Evolutionary conservation across 2,797 vertebrate genomes (phyloP), one percentile per base, ranked within the genome.

Genomic region (Notolabrus celidotus): DNA sequence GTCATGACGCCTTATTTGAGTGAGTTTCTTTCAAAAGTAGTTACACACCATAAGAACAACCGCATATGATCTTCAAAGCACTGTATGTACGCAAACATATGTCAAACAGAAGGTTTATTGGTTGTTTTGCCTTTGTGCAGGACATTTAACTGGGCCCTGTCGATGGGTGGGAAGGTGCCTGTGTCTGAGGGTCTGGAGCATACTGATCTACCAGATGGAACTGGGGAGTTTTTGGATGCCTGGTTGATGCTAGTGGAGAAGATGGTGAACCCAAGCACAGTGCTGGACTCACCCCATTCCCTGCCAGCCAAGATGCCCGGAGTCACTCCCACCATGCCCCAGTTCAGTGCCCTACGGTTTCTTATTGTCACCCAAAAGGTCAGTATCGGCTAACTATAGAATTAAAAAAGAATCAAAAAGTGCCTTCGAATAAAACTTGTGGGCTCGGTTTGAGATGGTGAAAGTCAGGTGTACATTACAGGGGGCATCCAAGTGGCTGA

Each of bases 181-280:
- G 96, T 97, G 31, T 94, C 96, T 8, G 97, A 99, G 60, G 97
- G 97, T 3, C 88, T 98, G 67, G 97, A 99, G 84, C 96, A 98
- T 71, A n/a, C 92, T 0, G 97, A 99, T 39, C 93, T 99, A 41
- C 97, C 97, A 5, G 97, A 99, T 69, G 97, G 97, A 12, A 99
- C 97, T 0, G 97, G 97, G 14, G 97, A 98, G 88, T 99, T 99
- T 67, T 85, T 99, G 76, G 97, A 99, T 65, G 97, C 97, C 10
- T 99, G 97, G 97, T 92, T 99, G 27, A 98, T 99, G 97, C 85
- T 99, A 75, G 97, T 98, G 83, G 97, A 99, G 91, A 99, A 99
- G 87, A 98, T 99, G 97, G 97, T 99, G 83, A 98, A 99, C 84
- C 97, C 97, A 60, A 98, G 96, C 82, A 99, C 97, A 0, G 97